Evolutionary conservation across 64 coral and sea anemone species (phyloP), one percentile per base, ranked within the genome.

Genomic region (Pachyseris speciosa): DNA sequence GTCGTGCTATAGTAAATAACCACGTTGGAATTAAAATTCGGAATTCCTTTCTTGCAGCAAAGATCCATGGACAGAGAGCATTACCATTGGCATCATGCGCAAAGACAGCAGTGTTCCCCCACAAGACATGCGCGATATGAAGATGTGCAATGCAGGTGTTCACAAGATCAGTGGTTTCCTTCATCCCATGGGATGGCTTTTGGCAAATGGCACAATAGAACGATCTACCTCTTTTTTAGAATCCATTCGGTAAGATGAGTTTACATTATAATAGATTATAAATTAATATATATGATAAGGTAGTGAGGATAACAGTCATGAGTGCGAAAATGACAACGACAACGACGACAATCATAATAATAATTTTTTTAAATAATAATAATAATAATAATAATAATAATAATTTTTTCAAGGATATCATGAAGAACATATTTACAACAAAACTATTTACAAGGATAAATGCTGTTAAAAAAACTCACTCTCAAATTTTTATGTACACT

Each of bases 181-280:
- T 38, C 91, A 93, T 34, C 91, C 91, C 0, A 79, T 88, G 37
- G 91, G 91, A 22, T 88, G 74, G 64, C 25, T 93, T 27, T 26
- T 93, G 74, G 49, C 91, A 31, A 93, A 93, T n/a, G 91, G 91
- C 53, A 87, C 84, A 25, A 81, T 93, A 61, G 59, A 55, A 11
- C 73, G 77, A 60, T 26, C 30, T 1, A 25, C 19, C 2, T 25
- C 77, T 10, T 53, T 34, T 37, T 36, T 81, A 22, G 40, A 81
- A 63, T 60, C 77, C 20, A 61, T 81, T n/a, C 33, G 26, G 77
- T 81, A 61, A 81, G 77, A 61, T 12, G 2, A 0, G 8, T 36
- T 40, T 37, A 1, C 15, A 32, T 24, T 25, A 28, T 25, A 64
- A 27, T 0, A 20, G 0, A 7, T 9, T 9, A 47, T 47, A 9